Evolutionary conservation across 2,888 invertebrate genomes (phyloP), one percentile per base, ranked within the genome.

Genomic region (Ectropis crepuscularia): DNA sequence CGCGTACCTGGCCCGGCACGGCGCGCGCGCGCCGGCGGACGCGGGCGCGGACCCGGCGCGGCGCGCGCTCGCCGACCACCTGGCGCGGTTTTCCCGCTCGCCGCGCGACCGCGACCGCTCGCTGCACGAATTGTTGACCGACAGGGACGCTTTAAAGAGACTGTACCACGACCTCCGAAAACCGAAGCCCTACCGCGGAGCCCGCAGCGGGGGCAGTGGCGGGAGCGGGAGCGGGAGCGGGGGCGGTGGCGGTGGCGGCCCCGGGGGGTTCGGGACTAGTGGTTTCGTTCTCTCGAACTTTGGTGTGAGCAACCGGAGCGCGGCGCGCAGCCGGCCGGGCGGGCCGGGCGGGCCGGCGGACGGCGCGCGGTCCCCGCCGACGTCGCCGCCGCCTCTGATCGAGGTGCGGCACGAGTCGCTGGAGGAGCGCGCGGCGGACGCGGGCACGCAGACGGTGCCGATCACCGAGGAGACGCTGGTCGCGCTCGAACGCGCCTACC

Each of bases 141-240:
- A 97, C 82, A 94, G 96, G 74, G 95, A 95, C 77, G 91, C 96
- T 37, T 88, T 97, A 57, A 96, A 96, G 82, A 95, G 94, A 81
- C 88, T 96, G 39, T 96, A 96, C 79, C 95, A 96, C 79, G 96
- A 96, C 77, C 89, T 96, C 72, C 93, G 96, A 69, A 95, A 95
- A 76, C 94, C 96, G 37, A 94, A 95, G 74, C 90, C 92, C 42
- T 93, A 92, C 71, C 82, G 90, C 59, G 89, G 89, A 59, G 86
- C 85, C 66, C 82, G 92, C 49, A 84, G 89, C 68, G 92, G 88
- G 53, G 85, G 87, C 64, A 71, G 72, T 55, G 74, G 80, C 54
- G 67, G 61, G 42, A 46, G 94, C 93, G 47, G 95, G 93, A 46
- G 79, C 61, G 82, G 84, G 36, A 79, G 83, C 16, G 16, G n/a